phyloP scores from a whole-genome alignment of 2,888 invertebrate species.

The Drosophila falleni region DNA sequence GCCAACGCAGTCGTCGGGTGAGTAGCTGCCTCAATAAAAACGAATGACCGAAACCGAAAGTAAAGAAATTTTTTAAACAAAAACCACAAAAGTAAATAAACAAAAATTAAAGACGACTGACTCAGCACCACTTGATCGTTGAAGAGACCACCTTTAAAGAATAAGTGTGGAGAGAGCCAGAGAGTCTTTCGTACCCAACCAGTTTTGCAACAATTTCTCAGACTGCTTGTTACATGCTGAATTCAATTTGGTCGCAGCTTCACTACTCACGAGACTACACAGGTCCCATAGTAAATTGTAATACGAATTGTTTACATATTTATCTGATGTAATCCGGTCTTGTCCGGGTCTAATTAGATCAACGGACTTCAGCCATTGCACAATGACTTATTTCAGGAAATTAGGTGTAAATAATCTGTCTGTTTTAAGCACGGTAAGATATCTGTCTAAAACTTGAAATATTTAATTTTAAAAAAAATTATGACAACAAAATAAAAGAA shows the following conservation, averaged over 20 bases:
- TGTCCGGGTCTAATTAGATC: neutral
- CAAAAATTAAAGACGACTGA: conserved; percentile 12
- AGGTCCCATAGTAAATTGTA: neutral
- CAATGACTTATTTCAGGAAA: too few relatives aligned
- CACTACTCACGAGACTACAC: conserved; percentile 2
- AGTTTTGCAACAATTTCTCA: conserved; percentile 68
- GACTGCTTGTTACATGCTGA: conserved; percentile 34
- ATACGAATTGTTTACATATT: neutral
- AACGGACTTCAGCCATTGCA: too few relatives aligned
- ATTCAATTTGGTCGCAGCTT: conserved; percentile 36
- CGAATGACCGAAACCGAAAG: conserved; percentile 68
- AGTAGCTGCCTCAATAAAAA: conserved; percentile 44
- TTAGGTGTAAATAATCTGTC: too few relatives aligned
- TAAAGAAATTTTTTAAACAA: conserved; percentile 71
- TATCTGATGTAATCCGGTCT: neutral
- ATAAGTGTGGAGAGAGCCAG: neutral
- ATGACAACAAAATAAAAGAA: too few relatives aligned
- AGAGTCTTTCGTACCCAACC: conserved; percentile 41
- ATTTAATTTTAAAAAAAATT: too few relatives aligned
- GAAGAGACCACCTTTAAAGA: conserved; percentile 38
- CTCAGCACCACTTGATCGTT: conserved; percentile 24
- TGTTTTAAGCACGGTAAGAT: too few relatives aligned
- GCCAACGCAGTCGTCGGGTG: conserved; percentile 31
- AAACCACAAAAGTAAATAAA: conserved; percentile 13
- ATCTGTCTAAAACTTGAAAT: too few relatives aligned